phyloP scores from a whole-genome alignment of 2,113 vertebrate species.

The Edolisoma coerulescens region DNA sequence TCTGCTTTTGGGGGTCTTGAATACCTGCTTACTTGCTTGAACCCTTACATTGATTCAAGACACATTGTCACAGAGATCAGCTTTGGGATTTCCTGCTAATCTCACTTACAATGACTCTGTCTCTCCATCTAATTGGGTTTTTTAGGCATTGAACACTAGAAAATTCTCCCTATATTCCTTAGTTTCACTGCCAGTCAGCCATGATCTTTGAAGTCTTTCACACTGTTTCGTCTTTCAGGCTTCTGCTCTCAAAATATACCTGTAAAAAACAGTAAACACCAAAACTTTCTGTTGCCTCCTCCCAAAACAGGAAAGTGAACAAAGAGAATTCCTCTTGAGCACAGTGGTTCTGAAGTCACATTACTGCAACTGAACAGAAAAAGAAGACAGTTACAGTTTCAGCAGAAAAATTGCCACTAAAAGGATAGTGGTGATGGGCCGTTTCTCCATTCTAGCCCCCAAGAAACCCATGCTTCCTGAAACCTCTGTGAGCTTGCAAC shows the following conservation, averaged over 20 bases:
- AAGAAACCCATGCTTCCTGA: background rate
- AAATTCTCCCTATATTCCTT: conserved; percentile 35
- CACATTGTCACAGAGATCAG: background rate
- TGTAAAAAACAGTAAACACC: conserved; percentile 69
- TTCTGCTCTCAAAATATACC: conserved; percentile 20
- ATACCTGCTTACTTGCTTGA: background rate
- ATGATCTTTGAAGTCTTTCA: conserved; percentile 55
- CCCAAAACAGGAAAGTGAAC: background rate
- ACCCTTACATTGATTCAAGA: background rate
- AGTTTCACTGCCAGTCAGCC: conserved; percentile 57
- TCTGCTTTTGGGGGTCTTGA: background rate
- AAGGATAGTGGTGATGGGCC: background rate
- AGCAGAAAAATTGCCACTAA: background rate
- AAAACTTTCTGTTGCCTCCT: background rate
- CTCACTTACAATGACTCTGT: background rate
- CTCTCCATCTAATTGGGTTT: background rate
- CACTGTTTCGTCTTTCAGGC: background rate
- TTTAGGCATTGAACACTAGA: conserved; percentile 63
- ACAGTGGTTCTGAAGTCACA: conserved; percentile 71
- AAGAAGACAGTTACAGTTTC: background rate
- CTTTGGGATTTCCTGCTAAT: background rate
- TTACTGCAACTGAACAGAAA: conserved; percentile 21
- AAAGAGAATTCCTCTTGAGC: conserved; percentile 44
- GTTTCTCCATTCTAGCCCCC: background rate
- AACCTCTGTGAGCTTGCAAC: background rate